These are phyloP conservation scores for Delia radicum DNA, from an alignment of 1,140 invertebrate genomes.

Conservation along the genomic window DNA sequence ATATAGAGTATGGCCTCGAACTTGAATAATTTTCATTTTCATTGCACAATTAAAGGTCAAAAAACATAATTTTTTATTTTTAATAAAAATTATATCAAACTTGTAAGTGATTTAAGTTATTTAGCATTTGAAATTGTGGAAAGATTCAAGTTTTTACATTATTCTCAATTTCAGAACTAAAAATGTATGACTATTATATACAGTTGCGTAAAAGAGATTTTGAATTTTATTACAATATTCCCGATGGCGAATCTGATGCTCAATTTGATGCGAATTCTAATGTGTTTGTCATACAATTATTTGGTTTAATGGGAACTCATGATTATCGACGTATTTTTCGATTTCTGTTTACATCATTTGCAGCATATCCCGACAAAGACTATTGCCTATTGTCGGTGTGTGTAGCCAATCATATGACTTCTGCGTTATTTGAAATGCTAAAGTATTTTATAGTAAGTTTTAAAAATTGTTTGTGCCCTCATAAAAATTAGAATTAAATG, in stretches of 20 bases:
- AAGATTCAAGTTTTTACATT: too few species aligned
- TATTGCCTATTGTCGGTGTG: conserved; percentile 41
- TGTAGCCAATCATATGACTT: background rate
- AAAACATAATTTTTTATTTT: too few species aligned
- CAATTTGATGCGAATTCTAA: conserved; percentile 30
- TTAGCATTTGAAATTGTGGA: too few species aligned
- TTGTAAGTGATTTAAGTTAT: too few species aligned
- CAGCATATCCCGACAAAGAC: conserved; percentile 43
- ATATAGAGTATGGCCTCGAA: too few species aligned
- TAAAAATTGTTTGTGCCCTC: background rate
- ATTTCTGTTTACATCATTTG: conserved; percentile 36
- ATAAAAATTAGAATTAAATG: too few species aligned
- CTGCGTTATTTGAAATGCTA: conserved; percentile 31
- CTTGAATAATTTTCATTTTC: too few species aligned
- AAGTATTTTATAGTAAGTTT: conserved; percentile 41
- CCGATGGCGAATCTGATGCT: background rate
- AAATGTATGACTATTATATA: background rate
- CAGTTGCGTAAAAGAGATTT: background rate
- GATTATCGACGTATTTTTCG: conserved; percentile 20
- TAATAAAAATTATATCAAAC: too few species aligned
- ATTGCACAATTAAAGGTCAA: too few species aligned
- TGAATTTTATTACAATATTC: conserved; percentile 18
- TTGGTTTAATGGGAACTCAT: background rate
- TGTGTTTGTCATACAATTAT: conserved; percentile 39
- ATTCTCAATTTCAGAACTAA: background rate